Conservation (phyloP, 92 coral and sea anemone species). For the Porites rus region DNA sequence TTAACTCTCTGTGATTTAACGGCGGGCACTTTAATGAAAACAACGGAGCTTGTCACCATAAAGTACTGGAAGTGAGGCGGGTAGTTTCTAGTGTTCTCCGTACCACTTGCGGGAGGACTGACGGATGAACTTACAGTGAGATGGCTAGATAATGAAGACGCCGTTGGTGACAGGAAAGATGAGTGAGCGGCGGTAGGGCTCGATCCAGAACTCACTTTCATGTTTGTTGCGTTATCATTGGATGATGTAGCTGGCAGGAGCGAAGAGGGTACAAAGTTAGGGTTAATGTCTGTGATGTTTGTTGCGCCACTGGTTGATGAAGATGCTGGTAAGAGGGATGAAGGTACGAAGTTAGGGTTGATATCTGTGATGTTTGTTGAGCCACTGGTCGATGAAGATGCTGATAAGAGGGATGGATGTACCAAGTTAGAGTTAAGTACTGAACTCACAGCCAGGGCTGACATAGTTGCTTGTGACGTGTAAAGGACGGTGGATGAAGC, state of each 20-base stretch:
- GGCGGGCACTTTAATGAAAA: conserved; percentile 81
- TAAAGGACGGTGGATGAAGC: conserved; percentile 10
- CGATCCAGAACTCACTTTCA: not conserved
- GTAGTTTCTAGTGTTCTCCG: conserved; percentile 62
- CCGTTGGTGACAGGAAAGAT: not conserved
- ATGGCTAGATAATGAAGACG: conserved; percentile 11
- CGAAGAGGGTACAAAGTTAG: no score
- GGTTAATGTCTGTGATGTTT: not conserved
- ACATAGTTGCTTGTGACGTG: not conserved
- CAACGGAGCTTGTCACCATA: conserved; percentile 82
- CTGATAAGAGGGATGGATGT: not conserved
- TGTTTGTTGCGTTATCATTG: not conserved
- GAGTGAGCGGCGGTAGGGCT: no score
- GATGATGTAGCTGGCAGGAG: no score
- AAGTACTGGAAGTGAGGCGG: conserved; percentile 66
- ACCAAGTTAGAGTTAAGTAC: not conserved
- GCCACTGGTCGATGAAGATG: not conserved
- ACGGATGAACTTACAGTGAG: conserved; percentile 26
- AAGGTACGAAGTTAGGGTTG: no score
- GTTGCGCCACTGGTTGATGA: not conserved
- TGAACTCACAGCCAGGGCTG: not conserved
- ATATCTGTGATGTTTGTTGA: no score
- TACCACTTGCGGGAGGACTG: conserved; percentile 3
- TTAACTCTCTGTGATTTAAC: conserved; percentile 71
- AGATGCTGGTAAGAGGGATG: not conserved